Evolutionary conservation across 37 sponge, comb jelly and placozoan genomes (phyloP).

Genomic region (Axinella damicornis): DNA sequence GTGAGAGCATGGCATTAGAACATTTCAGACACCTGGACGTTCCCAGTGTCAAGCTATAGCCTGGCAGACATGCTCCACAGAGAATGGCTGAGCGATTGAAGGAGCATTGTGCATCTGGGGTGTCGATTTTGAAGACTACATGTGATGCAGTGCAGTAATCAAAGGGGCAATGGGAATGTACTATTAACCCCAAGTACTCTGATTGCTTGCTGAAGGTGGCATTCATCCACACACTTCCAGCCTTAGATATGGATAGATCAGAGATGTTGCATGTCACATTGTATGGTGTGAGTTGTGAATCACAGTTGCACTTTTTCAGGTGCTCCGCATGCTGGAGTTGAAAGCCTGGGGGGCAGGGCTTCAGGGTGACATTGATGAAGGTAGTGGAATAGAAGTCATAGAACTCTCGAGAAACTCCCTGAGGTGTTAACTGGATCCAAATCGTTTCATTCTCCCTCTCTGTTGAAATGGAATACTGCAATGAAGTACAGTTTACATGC

Average conservation of each 20-base stretch:
- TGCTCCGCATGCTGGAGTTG: too few relatives aligned
- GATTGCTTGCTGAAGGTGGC: not conserved
- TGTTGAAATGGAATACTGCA: too few relatives aligned
- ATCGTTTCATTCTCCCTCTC: too few relatives aligned
- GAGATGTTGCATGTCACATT: not conserved
- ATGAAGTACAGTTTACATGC: too few relatives aligned
- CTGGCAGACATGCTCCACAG: slow-evolving; percentile 46
- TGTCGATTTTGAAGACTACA: not conserved
- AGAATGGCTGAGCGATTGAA: slow-evolving; percentile 46
- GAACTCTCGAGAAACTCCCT: not conserved
- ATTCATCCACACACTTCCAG: not conserved
- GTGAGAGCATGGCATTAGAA: not conserved
- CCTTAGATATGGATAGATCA: too few relatives aligned
- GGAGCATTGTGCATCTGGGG: slow-evolving; percentile 41
- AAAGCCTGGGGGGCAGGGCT: not conserved
- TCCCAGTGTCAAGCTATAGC: slow-evolving; percentile 39
- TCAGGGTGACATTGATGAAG: slow-evolving; percentile 4
- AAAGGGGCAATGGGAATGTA: slow-evolving; percentile 17
- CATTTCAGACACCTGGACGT: slow-evolving; percentile 27
- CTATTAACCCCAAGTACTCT: not conserved
- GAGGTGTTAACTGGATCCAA: too few relatives aligned
- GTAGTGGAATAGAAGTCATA: not conserved
- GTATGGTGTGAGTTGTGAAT: not conserved
- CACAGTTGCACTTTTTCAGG: too few relatives aligned
- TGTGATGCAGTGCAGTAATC: slow-evolving; percentile 21